A percentile compares a stretch with the other conserved stretches of the same genome.
These are phyloP conservation scores for Drosophila parabipectinata DNA, from an alignment of 1,140 invertebrate species.

Conservation along the genomic window DNA sequence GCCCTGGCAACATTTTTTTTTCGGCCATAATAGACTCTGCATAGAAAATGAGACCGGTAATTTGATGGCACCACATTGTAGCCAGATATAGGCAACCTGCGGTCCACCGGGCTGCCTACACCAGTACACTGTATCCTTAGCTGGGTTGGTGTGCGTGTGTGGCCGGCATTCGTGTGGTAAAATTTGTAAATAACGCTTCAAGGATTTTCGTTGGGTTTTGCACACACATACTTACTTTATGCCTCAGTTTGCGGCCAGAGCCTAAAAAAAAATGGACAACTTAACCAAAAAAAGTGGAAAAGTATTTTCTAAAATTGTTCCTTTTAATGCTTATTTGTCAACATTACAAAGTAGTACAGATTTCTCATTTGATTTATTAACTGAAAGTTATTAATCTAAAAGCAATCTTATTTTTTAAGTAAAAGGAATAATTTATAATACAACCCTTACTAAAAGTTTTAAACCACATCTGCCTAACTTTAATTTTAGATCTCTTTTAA, in stretches of 20 bases:
- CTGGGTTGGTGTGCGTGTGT: slow-evolving; percentile 7
- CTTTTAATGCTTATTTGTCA: neutral
- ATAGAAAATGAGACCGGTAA: slow-evolving; percentile 79
- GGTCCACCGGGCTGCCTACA: slow-evolving; percentile 26
- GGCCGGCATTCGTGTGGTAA: slow-evolving; percentile 14
- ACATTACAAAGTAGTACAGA: no score
- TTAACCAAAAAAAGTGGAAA: slow-evolving; percentile 2
- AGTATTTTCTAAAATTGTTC: neutral
- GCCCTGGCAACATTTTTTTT: slow-evolving; percentile 62
- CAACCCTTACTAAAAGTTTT: no score
- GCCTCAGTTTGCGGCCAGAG: slow-evolving; percentile 9
- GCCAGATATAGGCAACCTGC: slow-evolving; percentile 69
- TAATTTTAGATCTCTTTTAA: no score
- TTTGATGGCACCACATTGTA: slow-evolving; percentile 78
- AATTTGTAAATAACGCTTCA: slow-evolving; percentile 28
- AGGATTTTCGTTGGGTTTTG: slow-evolving; percentile 23
- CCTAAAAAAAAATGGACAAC: slow-evolving; percentile 24
- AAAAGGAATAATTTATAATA: no score
- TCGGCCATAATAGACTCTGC: slow-evolving; percentile 72
- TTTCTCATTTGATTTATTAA: no score
- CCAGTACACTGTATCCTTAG: neutral
- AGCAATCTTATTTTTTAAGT: no score
- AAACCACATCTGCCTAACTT: no score
- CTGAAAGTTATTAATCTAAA: no score
- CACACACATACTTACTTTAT: slow-evolving; percentile 10